Base-by-base conservation (phyloP, 2,797 vertebrate species). In the Threskiornis aethiopicus region DNA sequence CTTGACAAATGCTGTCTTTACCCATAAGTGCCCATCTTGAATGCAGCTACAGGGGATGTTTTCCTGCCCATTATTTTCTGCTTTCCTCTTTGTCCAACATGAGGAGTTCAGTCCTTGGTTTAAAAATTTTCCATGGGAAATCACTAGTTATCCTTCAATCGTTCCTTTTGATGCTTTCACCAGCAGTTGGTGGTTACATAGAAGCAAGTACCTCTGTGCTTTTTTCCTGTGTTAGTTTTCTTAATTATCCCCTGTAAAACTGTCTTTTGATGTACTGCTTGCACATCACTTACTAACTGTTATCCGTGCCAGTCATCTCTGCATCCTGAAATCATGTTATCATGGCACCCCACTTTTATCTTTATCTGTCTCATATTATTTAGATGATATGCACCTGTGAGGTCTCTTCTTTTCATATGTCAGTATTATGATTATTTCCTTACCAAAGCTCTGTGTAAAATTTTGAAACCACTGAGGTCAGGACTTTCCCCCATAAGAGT, bases 311-410 rank as follows among this genome's bases (percentile, higher is more conserved):
- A 89, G 37, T 46, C 35, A 52, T 44, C 59, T 66, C 55, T 0
- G 0, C 33, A 47, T 31, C 25, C 5, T 85, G 82, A 91, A 85
- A 77, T 75, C n/a, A 24, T 11, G 19, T 54, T 73, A 89, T 83
- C 37, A 33, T 0, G 0, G 10, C 37, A 65, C 8, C 6, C 12
- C 11, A 37, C 24, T 70, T 71, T 55, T 58, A 29, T 57, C 46
- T 82, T 75, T 58, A 41, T 51, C 49, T 62, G 9, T 55, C 31
- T 55, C n/a, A 15, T 42, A 39, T 33, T 72, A 58, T 47, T 62
- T 85, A 62, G 13, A 19, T 29, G 4, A 5, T n/a, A 52, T 29
- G 14, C 14, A 78, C 21, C 33, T 73, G 8, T 46, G 26, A 62
- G 5, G 3, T 42, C 28, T 65, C 57, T 61, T 42, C 28, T 65